These are phyloP conservation scores for Pseudachorutes palmiensis DNA, from an alignment of 1,140 invertebrate species.

Conservation along the genomic window DNA sequence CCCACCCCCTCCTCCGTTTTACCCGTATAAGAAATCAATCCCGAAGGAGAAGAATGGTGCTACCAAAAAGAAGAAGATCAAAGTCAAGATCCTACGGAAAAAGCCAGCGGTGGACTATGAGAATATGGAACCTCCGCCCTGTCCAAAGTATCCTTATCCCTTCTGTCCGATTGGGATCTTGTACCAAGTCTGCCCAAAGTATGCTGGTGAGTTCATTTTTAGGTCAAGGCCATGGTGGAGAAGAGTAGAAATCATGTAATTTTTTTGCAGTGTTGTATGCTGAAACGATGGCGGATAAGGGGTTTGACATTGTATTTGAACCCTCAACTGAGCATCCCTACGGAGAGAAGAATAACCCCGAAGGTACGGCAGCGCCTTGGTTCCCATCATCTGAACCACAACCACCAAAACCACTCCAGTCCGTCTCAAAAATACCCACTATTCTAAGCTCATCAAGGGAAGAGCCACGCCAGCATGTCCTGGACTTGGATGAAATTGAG, in stretches of 20 bases:
- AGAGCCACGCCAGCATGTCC: not conserved
- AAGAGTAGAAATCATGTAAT: too few species aligned
- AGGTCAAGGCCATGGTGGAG: too few species aligned
- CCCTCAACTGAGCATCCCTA: constrained; percentile 25
- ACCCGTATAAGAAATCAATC: constrained; percentile 5
- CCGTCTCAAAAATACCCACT: not conserved
- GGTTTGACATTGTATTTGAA: constrained; percentile 33
- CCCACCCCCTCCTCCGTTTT: constrained; percentile 49
- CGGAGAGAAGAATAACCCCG: not conserved
- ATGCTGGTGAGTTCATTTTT: constrained; percentile 37
- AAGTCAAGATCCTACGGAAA: constrained; percentile 45
- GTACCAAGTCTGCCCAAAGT: constrained; percentile 35
- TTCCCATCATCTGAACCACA: not conserved
- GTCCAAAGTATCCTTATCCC: constrained; percentile 28
- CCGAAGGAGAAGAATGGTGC: constrained; percentile 33
- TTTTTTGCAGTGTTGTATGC: constrained; percentile 33
- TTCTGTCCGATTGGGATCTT: constrained; percentile 35
- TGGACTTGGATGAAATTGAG: not conserved
- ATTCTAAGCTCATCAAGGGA: not conserved
- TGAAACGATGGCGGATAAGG: constrained; percentile 33
- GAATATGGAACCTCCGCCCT: constrained; percentile 24
- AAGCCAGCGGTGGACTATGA: constrained; percentile 35
- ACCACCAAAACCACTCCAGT: not conserved
- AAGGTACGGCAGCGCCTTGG: not conserved
- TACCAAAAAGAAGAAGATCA: constrained; percentile 47